Conservation (phyloP, 1,140 invertebrate species). For the Battus philenor region DNA sequence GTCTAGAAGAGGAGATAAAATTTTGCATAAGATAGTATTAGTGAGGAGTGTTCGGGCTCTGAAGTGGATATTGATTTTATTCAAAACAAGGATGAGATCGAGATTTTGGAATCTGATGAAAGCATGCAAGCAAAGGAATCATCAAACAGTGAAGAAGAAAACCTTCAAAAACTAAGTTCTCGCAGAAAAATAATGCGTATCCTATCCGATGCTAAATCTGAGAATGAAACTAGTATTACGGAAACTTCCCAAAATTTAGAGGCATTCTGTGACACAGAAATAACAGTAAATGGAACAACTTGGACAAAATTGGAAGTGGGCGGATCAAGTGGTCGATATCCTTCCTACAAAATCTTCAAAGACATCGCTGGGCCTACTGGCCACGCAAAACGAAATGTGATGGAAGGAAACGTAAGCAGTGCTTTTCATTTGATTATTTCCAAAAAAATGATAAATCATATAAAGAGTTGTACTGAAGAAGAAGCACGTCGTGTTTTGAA, state of each 20-base stretch:
- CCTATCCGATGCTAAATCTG: conserved; percentile 12
- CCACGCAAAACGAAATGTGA: conserved; percentile 11
- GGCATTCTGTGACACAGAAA: conserved; percentile 10
- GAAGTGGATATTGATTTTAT: conserved; percentile 13
- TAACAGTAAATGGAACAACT: conserved; percentile 7
- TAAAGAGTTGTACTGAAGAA: neutral
- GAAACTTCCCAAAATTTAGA: too few species aligned
- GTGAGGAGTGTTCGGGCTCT: conserved; percentile 12
- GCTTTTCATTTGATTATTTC: neutral
- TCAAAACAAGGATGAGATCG: conserved; percentile 13
- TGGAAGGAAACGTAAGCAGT: neutral
- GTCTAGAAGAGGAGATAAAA: conserved; percentile 9
- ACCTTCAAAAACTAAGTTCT: conserved; percentile 12
- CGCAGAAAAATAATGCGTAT: conserved; percentile 7
- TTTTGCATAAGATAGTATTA: conserved; percentile 13
- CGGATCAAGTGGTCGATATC: neutral
- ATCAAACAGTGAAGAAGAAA: conserved; percentile 10
- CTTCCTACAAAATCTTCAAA: neutral
- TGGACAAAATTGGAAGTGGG: neutral
- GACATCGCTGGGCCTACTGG: too few species aligned
- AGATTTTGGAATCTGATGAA: conserved; percentile 13
- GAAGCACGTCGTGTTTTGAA: too few species aligned
- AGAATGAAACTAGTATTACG: conserved; percentile 11
- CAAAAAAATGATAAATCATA: neutral
- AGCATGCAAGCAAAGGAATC: conserved; percentile 9